Evolutionary conservation across 2,113 vertebrate genomes (phyloP).

Genomic region (Acinonyx jubatus): DNA sequence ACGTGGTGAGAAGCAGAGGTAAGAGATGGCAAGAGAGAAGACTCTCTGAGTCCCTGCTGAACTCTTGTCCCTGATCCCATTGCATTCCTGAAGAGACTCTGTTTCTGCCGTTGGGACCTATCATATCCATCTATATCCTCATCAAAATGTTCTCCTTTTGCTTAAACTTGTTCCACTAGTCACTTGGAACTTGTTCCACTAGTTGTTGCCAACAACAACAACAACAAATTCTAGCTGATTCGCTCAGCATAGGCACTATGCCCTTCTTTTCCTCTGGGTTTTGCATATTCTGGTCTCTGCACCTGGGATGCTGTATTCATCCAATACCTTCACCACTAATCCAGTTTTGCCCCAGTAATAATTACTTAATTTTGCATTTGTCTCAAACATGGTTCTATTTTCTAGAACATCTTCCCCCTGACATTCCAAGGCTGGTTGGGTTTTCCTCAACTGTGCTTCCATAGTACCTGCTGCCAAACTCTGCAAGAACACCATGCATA

Average conservation of each 20-base stretch:
- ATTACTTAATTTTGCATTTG: not conserved
- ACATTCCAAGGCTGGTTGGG: not conserved
- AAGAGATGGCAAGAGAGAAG: not conserved
- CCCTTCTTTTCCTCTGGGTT: not conserved
- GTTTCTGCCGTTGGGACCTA: not conserved
- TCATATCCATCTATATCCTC: not conserved
- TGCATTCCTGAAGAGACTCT: not conserved
- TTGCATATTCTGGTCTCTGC: not conserved
- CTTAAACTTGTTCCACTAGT: not conserved
- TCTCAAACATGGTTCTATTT: not conserved
- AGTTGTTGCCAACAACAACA: no score
- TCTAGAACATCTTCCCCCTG: not conserved
- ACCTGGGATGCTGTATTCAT: not conserved
- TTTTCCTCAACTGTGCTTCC: not conserved
- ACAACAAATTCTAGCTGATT: no score
- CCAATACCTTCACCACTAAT: no score
- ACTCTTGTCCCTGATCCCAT: fast-evolving
- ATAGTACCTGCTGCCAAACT: not conserved
- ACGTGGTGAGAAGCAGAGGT: not conserved
- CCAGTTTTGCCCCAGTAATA: not conserved
- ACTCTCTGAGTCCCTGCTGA: fast-evolving
- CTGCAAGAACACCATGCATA: no score
- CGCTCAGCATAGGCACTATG: fast-evolving
- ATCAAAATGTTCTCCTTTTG: not conserved
- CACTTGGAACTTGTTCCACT: not conserved